These are phyloP conservation scores for Itoplectis maculator DNA, from an alignment of 2,888 invertebrate genomes.

Conservation along the genomic window DNA sequence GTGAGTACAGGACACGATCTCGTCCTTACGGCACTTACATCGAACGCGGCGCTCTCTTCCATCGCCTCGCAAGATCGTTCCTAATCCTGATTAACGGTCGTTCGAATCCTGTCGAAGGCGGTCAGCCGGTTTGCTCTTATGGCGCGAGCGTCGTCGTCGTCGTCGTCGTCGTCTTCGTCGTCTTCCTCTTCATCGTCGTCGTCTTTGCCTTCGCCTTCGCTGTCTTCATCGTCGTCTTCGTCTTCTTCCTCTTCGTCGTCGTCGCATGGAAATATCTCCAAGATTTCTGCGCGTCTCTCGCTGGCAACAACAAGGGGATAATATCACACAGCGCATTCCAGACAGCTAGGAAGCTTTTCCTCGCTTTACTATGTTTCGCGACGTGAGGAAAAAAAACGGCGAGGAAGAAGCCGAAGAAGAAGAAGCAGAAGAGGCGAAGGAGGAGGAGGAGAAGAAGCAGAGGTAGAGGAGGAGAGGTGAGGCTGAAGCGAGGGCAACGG, in stretches of 20 bases:
- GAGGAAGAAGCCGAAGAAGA: not conserved
- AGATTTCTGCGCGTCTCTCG: not conserved
- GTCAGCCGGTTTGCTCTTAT: conserved; percentile 49
- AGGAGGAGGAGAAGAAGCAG: not conserved
- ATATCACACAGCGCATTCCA: conserved; percentile 22
- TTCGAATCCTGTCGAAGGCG: conserved; percentile 52
- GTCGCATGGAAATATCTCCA: not conserved
- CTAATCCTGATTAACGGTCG: conserved; percentile 64
- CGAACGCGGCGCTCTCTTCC: conserved; percentile 27
- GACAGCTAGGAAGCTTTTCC: conserved; percentile 22
- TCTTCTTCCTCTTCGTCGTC: not conserved
- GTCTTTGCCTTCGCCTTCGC: too few species aligned
- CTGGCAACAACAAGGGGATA: not conserved
- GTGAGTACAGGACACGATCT: conserved; percentile 4
- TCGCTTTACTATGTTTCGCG: conserved; percentile 38
- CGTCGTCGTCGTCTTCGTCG: not conserved
- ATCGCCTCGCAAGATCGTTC: conserved; percentile 50
- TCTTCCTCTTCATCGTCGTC: not conserved
- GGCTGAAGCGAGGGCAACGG: conserved; percentile 20
- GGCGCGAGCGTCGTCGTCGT: not conserved
- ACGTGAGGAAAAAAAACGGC: not conserved
- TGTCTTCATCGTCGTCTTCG: not conserved
- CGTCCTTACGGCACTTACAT: conserved; percentile 15
- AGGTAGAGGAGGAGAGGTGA: not conserved
- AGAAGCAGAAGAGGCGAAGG: not conserved